Evolutionary conservation across 2,888 invertebrate genomes (phyloP).

Genomic region (Meteorus colon): DNA sequence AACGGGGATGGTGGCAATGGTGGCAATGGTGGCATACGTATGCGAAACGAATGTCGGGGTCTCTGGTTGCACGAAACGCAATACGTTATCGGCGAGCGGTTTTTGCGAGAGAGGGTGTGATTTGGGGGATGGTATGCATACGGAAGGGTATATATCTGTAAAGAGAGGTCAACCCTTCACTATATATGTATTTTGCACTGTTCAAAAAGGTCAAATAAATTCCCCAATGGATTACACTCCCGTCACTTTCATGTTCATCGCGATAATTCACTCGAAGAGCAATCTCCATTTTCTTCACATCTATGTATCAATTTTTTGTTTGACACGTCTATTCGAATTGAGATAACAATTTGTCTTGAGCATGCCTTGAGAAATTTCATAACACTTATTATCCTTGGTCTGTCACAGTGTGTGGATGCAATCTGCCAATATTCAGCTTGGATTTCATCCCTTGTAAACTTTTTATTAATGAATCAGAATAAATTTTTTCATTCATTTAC

Average conservation of each 20-base stretch:
- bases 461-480: no score
- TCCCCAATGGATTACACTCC: slow-evolving; percentile 66
- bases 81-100: slow-evolving; percentile 66
- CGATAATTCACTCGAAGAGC: slow-evolving; percentile 68
- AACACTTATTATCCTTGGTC: background rate
- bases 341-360: background rate
- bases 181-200: slow-evolving; percentile 7
- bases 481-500: no score
- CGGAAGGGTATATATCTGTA: background rate
- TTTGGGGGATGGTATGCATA: slow-evolving; percentile 1
- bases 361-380: background rate
- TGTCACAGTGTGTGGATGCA: no score
- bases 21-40: slow-evolving; percentile 49
- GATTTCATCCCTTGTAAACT: no score
- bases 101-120: slow-evolving; percentile 13
- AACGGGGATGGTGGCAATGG: slow-evolving; percentile 5
- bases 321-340: background rate
- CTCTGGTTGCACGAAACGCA: slow-evolving; percentile 59
- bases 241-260: slow-evolving; percentile 72
- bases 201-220: slow-evolving; percentile 66
- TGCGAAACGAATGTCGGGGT: slow-evolving; percentile 65
- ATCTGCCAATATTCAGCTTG: no score
- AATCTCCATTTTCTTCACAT: slow-evolving; percentile 54
- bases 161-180: slow-evolving; percentile 44
- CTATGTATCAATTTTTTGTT: background rate